A percentile compares a stretch with the other conserved stretches of the same genome.
phyloP scores from a whole-genome alignment of 1,140 invertebrate species.

The Argopecten irradians region DNA sequence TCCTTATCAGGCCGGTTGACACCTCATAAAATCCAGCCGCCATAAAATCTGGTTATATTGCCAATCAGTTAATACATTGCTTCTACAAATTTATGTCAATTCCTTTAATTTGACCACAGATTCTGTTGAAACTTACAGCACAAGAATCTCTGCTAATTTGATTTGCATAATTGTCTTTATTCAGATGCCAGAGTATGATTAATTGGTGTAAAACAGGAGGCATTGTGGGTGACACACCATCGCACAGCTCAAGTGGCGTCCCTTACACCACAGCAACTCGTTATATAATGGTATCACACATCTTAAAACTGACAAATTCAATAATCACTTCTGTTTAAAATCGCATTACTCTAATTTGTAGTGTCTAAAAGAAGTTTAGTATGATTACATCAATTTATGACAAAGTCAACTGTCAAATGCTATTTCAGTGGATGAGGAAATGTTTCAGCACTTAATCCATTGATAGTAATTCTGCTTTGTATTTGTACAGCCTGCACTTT shows the following conservation, averaged over 20 bases:
- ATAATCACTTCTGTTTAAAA: neutral
- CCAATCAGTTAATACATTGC: neutral
- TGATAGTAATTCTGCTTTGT: neutral
- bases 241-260: neutral
- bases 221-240: neutral
- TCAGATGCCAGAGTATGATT: conserved; percentile 7
- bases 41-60: neutral
- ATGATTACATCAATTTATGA: neutral
- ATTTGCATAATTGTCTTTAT: conserved; percentile 23
- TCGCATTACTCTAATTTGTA: neutral
- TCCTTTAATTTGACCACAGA: conserved; percentile 8
- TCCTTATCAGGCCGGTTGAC: conserved; percentile 5
- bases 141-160: conserved; percentile 11
- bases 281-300: neutral
- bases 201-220: neutral
- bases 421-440: neutral
- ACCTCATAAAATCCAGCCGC: conserved; percentile 5
- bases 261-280: neutral
- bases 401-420: neutral
- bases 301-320: neutral
- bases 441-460: neutral
- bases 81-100: conserved; percentile 12
- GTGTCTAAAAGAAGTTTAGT: neutral
- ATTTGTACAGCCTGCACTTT: neutral
- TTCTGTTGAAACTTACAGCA: conserved; percentile 17